phyloP scores from a whole-genome alignment of 1,140 invertebrate species.

The Drosophila pallidifrons region DNA sequence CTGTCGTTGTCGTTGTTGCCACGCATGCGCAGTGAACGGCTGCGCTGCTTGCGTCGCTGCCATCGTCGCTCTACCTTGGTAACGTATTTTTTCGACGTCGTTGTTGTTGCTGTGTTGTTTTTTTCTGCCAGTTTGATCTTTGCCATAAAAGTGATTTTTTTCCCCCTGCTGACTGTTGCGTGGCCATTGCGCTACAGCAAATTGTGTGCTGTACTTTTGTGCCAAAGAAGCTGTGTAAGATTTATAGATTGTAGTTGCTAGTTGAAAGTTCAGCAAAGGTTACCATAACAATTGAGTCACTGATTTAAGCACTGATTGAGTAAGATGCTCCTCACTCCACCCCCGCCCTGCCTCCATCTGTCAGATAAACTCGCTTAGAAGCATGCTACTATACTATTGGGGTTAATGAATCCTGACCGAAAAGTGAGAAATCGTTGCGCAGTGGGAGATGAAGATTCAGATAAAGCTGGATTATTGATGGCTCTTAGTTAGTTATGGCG shows the following conservation, averaged over 20 bases:
- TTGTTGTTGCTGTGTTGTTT: slow-evolving; percentile 40
- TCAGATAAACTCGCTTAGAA: slow-evolving; percentile 3
- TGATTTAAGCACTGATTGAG: slow-evolving; percentile 40
- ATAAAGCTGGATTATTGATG: slow-evolving; percentile 32
- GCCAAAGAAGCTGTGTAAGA: slow-evolving; percentile 41
- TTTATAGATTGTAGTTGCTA: slow-evolving; percentile 47
- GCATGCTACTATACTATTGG: slow-evolving; percentile 1
- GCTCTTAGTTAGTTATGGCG: background rate
- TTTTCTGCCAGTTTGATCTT: slow-evolving; percentile 78
- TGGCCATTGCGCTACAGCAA: slow-evolving; percentile 77
- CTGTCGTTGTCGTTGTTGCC: slow-evolving; percentile 58
- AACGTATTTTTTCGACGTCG: slow-evolving; percentile 63
- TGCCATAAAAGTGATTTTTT: slow-evolving; percentile 81
- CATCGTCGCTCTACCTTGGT: slow-evolving; percentile 63
- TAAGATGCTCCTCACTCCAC: slow-evolving; percentile 11
- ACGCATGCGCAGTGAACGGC: slow-evolving; percentile 65
- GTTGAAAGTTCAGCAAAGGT: slow-evolving; percentile 37
- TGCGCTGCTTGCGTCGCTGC: slow-evolving; percentile 38
- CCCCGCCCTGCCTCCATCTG: no score
- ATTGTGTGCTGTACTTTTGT: slow-evolving; percentile 74
- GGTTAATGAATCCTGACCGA: slow-evolving; percentile 38
- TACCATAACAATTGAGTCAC: slow-evolving; percentile 42
- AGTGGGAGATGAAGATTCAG: slow-evolving; percentile 25
- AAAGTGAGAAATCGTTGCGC: slow-evolving; percentile 17
- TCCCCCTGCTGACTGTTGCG: slow-evolving; percentile 67